Evolutionary conservation across 2,888 invertebrate genomes (phyloP), one percentile per base, ranked within the genome.

Genomic region (Dioctria linearis): DNA sequence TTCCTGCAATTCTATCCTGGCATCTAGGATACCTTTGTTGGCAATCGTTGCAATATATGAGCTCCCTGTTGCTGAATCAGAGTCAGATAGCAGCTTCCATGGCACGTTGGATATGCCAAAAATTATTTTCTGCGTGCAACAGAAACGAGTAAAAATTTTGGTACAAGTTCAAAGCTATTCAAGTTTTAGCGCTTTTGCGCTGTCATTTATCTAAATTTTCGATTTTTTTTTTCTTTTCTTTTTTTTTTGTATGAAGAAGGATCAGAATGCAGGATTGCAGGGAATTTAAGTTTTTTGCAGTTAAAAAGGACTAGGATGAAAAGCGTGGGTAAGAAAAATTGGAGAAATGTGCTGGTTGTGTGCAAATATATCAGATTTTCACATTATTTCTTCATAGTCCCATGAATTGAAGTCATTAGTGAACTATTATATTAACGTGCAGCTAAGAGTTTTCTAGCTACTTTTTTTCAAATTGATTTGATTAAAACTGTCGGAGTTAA

Each of bases 11-110:
- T 5, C 43, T 11, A 6, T 8, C 59, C 75, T 75, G 75, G 75
- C 75, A 59, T 40, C 46, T 43, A 13, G 59, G 75, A 61, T 61
- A 75, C 75, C 75, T 75, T 75, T 57, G 57, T 75, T 75, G 75
- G 75, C 75, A 75, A 37, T 46, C 59, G 42, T 40, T 25, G 43
- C 43, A 46, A 75, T 75, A 37, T 75, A 75, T 13, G 75, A 75
- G 59, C 75, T 75, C 75, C 75, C 75, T 75, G 75, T 75, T 75
- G 75, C 75, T 75, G 75, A 75, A 57, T 61, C 75, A 75, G 75
- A 59, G 51, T 51, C 61, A 75, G 57, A 37, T 57, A 75, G 40
- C 57, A 43, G 75, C 59, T 71, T 71, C 71, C 54, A 43, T 75
- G 61, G 42, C 43, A 59, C 59, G 75, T 61, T 57, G 61, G 37